phyloP scores from a whole-genome alignment of 2,113 vertebrate species.

The Daphoenositta chrysoptera region DNA sequence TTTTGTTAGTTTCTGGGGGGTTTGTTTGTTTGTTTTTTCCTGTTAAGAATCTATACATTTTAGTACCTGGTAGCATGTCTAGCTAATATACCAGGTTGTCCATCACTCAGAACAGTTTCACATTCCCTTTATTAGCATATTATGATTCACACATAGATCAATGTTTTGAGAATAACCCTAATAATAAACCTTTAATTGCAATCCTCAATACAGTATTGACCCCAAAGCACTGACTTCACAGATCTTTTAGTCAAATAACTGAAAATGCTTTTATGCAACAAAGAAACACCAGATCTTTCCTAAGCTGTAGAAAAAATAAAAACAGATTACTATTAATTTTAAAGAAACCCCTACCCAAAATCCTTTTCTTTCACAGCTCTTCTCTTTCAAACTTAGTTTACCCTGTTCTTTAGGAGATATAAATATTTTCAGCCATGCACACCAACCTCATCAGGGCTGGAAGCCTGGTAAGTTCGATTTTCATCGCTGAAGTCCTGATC shows the following conservation, averaged over 20 bases:
- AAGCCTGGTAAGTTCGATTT: slow-evolving; percentile 94
- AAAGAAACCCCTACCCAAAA: neutral
- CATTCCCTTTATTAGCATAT: neutral
- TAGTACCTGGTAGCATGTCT: neutral
- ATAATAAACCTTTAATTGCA: neutral
- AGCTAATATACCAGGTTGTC: neutral
- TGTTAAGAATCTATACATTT: neutral
- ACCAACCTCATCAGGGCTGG: slow-evolving; percentile 94
- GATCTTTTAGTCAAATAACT: neutral
- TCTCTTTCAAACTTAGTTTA: neutral
- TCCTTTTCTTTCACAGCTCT: neutral
- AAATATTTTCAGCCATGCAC: neutral
- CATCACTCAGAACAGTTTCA: neutral
- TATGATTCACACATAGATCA: neutral
- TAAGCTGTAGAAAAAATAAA: neutral
- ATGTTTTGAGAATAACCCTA: neutral
- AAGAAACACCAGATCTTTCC: neutral
- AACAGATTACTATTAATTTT: neutral
- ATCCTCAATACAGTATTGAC: neutral
- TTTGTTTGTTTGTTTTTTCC: neutral
- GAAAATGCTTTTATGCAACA: neutral
- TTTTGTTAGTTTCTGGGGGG: no score
- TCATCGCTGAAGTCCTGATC: slow-evolving; percentile 95
- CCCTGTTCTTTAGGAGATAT: fast-evolving
- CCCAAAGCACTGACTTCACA: neutral